phyloP scores from a whole-genome alignment of 2,113 vertebrate genomes.

The Calonectris borealis region DNA sequence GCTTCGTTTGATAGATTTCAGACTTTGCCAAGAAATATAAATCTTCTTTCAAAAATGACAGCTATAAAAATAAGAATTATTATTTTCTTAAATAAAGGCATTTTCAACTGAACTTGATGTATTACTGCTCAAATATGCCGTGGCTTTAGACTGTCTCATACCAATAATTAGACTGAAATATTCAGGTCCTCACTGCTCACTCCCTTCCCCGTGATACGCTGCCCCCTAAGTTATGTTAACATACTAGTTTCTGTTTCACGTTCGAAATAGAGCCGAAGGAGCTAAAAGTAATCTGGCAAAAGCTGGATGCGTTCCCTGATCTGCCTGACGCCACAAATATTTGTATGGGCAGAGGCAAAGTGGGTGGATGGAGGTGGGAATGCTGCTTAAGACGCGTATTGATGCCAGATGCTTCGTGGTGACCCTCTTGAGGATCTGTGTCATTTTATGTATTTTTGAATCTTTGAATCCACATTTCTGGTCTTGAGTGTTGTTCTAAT shows the following conservation, averaged over 20 bases:
- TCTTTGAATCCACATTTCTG: background rate
- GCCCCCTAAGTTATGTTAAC: background rate
- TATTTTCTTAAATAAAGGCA: background rate
- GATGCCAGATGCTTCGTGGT: background rate
- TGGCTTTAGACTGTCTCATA: background rate
- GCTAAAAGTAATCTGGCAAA: background rate
- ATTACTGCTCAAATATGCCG: background rate
- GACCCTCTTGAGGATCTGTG: background rate
- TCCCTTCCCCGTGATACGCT: background rate
- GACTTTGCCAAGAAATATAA: background rate
- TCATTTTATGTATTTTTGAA: background rate
- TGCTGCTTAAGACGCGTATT: background rate
- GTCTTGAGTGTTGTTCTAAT: background rate
- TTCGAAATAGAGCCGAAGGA: background rate
- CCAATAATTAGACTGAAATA: background rate
- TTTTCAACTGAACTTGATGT: background rate
- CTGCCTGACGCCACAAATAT: background rate
- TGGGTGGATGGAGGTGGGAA: background rate
- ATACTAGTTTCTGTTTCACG: background rate
- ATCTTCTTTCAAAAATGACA: background rate
- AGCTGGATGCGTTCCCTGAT: background rate
- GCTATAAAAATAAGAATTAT: slow-evolving; percentile 18
- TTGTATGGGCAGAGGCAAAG: background rate
- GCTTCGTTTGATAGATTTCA: background rate
- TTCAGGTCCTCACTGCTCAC: background rate